phyloP scores from a whole-genome alignment of 2,113 vertebrate genomes.

The Hippocampus barbouri region DNA sequence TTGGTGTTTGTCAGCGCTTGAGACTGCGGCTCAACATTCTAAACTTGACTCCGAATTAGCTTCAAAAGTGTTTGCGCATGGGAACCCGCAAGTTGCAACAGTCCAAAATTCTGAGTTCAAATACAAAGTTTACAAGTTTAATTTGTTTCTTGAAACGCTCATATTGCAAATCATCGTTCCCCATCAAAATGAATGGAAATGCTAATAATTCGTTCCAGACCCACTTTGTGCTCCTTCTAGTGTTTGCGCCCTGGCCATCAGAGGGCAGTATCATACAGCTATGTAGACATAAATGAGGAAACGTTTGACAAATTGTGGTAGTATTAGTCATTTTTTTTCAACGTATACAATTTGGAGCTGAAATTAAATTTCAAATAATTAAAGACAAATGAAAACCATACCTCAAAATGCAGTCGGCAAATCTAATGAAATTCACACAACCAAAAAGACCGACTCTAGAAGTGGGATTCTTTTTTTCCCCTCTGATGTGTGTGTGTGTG shows the following conservation, averaged over 20 bases:
- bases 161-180: not conserved
- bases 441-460: too few species aligned
- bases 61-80: not conserved
- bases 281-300: not conserved
- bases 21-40: conserved; percentile 12
- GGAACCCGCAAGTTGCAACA: not conserved
- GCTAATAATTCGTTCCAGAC: not conserved
- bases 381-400: not conserved
- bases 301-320: not conserved
- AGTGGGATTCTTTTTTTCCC: not conserved
- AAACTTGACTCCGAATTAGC: not conserved
- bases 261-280: not conserved
- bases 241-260: not conserved
- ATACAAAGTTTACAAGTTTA: not conserved
- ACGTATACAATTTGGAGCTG: not conserved
- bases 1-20: conserved; percentile 79
- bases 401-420: not conserved
- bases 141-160: not conserved
- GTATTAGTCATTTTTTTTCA: not conserved
- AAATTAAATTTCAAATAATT: not conserved
- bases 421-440: too few species aligned
- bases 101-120: too few species aligned
- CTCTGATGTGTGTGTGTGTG: not conserved
- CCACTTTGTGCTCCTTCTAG: not conserved
- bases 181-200: not conserved